phyloP scores from a whole-genome alignment of 2,113 vertebrate genomes.

The Lagopus leucura region DNA sequence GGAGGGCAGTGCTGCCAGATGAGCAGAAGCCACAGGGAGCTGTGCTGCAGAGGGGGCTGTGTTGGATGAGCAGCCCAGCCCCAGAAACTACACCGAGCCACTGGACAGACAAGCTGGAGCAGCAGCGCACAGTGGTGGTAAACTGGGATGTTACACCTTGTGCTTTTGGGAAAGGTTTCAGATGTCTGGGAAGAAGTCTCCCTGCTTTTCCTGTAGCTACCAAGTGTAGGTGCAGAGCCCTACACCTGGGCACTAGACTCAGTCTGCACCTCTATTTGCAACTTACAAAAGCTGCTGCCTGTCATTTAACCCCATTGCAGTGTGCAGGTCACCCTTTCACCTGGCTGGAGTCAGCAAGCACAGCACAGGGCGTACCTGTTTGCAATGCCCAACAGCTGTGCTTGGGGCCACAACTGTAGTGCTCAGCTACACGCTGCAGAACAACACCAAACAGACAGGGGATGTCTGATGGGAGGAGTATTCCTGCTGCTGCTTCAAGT shows the following conservation, averaged over 20 bases:
- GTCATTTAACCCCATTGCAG: slow-evolving; percentile 2
- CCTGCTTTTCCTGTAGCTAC: not conserved
- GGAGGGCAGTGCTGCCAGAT: fast-evolving
- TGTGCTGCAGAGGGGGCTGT: not conserved
- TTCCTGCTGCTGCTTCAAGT: not conserved
- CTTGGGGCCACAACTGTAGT: not conserved
- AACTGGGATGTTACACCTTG: not conserved
- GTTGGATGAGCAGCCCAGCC: not conserved
- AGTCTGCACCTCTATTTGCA: not conserved
- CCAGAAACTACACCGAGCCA: not conserved
- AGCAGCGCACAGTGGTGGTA: fast-evolving
- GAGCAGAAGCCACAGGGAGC: not conserved
- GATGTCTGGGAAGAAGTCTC: not conserved
- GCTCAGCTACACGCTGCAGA: not conserved
- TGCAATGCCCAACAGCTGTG: not conserved
- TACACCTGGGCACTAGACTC: not conserved
- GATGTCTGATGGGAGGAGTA: not conserved
- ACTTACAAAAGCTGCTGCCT: not conserved
- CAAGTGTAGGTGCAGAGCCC: not conserved
- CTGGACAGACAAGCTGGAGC: not conserved
- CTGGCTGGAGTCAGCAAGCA: not conserved
- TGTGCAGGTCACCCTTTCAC: slow-evolving; percentile 26
- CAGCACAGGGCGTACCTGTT: not conserved
- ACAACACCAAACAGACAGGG: too few species aligned
- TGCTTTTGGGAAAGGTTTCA: not conserved